A percentile compares a stretch with the other conserved stretches of the same genome.
Conservation (phyloP, 2,797 vertebrate genomes). For the Alca torda region DNA sequence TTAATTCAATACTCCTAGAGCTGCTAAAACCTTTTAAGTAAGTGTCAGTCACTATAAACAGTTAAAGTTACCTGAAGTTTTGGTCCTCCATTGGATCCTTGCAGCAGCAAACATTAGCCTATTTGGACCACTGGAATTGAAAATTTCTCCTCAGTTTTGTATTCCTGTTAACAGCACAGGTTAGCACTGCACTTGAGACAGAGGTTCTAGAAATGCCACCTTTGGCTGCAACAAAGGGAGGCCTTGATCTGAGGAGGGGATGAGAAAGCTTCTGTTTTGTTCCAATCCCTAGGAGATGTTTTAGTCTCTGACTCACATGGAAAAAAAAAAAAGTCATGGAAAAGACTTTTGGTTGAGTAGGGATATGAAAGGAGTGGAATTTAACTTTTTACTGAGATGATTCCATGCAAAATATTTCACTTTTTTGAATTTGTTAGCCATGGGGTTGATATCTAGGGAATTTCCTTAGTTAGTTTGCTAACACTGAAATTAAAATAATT, state of each 20-base stretch:
- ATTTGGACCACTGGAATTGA: background rate
- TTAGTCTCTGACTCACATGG: background rate
- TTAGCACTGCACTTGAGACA: background rate
- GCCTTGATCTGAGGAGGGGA: background rate
- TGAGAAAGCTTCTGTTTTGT: background rate
- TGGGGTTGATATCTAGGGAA: background rate
- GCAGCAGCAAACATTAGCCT: background rate
- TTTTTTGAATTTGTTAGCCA: background rate
- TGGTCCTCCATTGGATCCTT: background rate
- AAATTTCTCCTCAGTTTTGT: background rate
- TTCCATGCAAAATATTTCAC: background rate
- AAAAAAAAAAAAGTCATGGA: rapidly evolving
- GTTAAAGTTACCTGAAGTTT: background rate
- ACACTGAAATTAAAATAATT: background rate
- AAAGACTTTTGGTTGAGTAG: background rate
- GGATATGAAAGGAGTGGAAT: background rate
- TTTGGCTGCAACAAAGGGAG: background rate
- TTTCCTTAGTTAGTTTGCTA: background rate
- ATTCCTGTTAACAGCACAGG: background rate
- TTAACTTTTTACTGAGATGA: background rate
- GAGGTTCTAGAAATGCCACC: background rate
- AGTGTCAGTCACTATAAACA: background rate
- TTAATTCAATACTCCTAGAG: background rate
- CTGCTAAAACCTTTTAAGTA: background rate
- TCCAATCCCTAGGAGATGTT: background rate